Percentiles rank a stretch among this genome's conserved stretches.
phyloP scores from a whole-genome alignment of 2,113 vertebrate genomes.

The Lampris incognitus region DNA sequence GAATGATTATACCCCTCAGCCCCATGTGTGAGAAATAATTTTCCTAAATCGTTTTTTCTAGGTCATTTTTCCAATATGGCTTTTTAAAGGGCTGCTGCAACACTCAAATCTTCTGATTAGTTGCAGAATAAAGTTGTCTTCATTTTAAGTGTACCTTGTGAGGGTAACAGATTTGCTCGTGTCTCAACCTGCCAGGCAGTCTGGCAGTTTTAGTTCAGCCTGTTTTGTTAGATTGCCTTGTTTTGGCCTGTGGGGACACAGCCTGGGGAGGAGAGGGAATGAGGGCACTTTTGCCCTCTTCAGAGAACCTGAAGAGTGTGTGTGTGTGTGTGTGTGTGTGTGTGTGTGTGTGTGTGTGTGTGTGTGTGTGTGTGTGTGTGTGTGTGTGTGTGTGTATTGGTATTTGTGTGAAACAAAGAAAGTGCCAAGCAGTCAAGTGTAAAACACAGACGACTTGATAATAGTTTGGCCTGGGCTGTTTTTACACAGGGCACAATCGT shows the following conservation, averaged over 20 bases:
- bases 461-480: not conserved
- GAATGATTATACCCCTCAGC: not conserved
- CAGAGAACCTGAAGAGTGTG: conserved; percentile 5
- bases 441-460: conserved; percentile 15
- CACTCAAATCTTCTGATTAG: conserved; percentile 6
- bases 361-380: too few species aligned
- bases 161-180: conserved; percentile 3
- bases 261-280: conserved; percentile 19
- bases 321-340: not conserved
- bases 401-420: not conserved
- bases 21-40: conserved; percentile 40
- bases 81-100: conserved; percentile 24
- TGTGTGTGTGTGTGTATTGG: too few species aligned
- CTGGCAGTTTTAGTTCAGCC: conserved; percentile 23
- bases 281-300: conserved; percentile 7
- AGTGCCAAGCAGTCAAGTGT: conserved; percentile 9
- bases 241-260: conserved; percentile 27
- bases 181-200: conserved; percentile 45
- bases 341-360: too few species aligned
- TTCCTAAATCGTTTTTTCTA: not conserved
- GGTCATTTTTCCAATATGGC: conserved; percentile 34
- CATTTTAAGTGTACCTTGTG: conserved; percentile 27
- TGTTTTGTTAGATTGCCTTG: conserved; percentile 23
- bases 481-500: too few species aligned
- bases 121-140: conserved; percentile 19